These are phyloP conservation scores for Paraplagusia blochii DNA, from an alignment of 2,113 vertebrate species.

Conservation along the genomic window DNA sequence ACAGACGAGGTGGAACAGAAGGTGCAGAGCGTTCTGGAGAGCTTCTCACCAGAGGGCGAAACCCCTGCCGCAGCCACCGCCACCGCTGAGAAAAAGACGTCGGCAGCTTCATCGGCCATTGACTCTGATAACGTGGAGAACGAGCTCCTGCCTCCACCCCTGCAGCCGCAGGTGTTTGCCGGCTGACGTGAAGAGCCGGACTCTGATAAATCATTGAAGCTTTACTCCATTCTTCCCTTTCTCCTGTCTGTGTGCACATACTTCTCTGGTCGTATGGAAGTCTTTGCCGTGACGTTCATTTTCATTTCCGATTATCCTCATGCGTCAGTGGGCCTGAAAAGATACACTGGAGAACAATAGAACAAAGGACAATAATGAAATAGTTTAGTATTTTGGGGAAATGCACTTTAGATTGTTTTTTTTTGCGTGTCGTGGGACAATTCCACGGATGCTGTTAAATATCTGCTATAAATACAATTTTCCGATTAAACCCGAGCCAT, in stretches of 20 bases:
- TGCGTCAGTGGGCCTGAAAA: slow-evolving; percentile 3
- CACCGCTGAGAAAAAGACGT: neutral
- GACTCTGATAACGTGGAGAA: slow-evolving; percentile 95
- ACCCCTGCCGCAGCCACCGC: slow-evolving; percentile 26
- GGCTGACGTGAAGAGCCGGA: slow-evolving; percentile 66
- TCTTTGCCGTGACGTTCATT: slow-evolving; percentile 8
- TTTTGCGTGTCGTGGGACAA: neutral
- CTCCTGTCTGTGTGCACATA: slow-evolving; percentile 14
- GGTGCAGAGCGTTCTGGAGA: slow-evolving; percentile 86
- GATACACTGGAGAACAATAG: neutral
- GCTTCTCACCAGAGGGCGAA: slow-evolving; percentile 77
- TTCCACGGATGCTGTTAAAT: neutral
- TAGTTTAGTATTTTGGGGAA: neutral
- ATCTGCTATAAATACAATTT: too few relatives aligned
- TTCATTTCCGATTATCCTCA: slow-evolving; percentile 14
- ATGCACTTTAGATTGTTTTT: neutral
- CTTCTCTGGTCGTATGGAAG: slow-evolving; percentile 2
- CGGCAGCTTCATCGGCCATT: slow-evolving; percentile 80
- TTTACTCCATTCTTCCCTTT: slow-evolving; percentile 12
- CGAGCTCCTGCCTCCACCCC: slow-evolving; percentile 89
- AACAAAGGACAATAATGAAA: neutral
- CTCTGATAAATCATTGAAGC: slow-evolving; percentile 4
- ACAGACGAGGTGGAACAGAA: slow-evolving; percentile 86
- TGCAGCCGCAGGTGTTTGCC: slow-evolving; percentile 91
- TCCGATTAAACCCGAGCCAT: too few relatives aligned